Base-by-base conservation (phyloP, 2,888 invertebrate species). In the Arrhopalites spinosus region DNA sequence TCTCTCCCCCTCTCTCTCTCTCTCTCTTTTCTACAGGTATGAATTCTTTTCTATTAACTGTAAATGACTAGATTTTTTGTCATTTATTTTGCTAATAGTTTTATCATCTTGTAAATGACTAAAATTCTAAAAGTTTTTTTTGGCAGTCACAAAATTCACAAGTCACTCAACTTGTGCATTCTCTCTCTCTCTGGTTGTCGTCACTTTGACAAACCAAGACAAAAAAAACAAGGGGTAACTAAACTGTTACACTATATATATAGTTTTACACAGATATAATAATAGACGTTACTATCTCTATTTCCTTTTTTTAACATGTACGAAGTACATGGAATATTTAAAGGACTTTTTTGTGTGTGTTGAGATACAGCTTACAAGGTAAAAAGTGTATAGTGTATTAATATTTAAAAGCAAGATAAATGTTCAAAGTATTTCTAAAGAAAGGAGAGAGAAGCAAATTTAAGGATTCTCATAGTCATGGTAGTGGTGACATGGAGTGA, bases 391-490 rank as follows among this genome's bases (percentile, higher is more conserved):
- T 1, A 27, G 67, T 45, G 8, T 53, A 3, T 67, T 67, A 25
- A 20, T 68, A 43, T 2, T 25, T 47, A 25, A n/a, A n/a, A 17
- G 47, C 23, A 25, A 5, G 23, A 45, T 13, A 45, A 23, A 68
- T 13, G 43, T 43, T 25, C 13, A 23, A 27, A 27, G 29, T 20
- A 8, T 56, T 56, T 56, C 56, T 56, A 69, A 27, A 20, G 29
- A 43, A 69, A 68, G 47, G 27, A 69, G 20, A 15, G 53, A 27
- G 30, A 29, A 29, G 20, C 30, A n/a, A 20, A 20, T 70, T n/a
- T 50, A 53, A 59, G 27, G 15, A 53, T 70, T 70, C 70, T 56
- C 70, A 50, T n/a, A 56, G 70, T 70, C 56, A 70, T 56, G 70
- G 56, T 67, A 8, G 15, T 67, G 36, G 36, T 36, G 59, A 59